Base-by-base conservation (phyloP, 2,113 vertebrate genomes). In the Rhabdornis inornatus region DNA sequence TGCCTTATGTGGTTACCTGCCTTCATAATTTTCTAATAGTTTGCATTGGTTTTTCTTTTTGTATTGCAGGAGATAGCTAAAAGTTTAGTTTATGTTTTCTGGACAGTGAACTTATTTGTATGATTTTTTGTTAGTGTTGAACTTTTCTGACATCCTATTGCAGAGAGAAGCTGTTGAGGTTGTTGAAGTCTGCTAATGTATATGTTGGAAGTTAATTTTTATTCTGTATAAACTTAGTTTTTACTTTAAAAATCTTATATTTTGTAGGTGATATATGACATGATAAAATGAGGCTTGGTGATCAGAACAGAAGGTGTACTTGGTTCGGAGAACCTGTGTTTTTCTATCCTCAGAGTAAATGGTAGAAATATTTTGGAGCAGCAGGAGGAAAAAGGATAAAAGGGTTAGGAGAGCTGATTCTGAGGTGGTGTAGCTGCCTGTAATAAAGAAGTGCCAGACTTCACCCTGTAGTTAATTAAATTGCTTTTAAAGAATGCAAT, bases 391-490 rank as follows among this genome's bases (percentile, higher is more conserved):
- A 53, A 87, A 77, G 44, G 22, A 22, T 47, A 27, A 35, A 63
- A 79, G 27, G 27, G 13, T 61, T 94, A 63, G 13, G 31, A 82
- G 39, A 44, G 31, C 40, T 77, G 50, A 31, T 56, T 83, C 69
- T 50, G 60, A 59, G 74, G 40, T 71, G 60, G 4, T 11, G 7
- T 68, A 90, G 53, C 37, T 72, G 19, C n/a, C 53, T 79, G 49
- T 78, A 90, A n/a, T 6, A 68, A 15, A 69, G 49, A 83, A 92
- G 35, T 49, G 49, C 30, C 52, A 84, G 81, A 52, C 35, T 90
- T 94, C 31, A 84, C 23, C 6, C 45, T 78, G n/a, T 63, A 83
- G 75, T 93, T 93, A 75, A 76, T 92, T 92, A 87, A 93, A 88
- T 59, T 83, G n/a, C 24, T 50, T 92, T 86, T 92, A 81, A 96